A percentile compares a stretch with the other conserved stretches of the same genome.
These are phyloP conservation scores for Ernsta delagoae DNA, from an alignment of 2,888 invertebrate genomes.

Conservation along the genomic window DNA sequence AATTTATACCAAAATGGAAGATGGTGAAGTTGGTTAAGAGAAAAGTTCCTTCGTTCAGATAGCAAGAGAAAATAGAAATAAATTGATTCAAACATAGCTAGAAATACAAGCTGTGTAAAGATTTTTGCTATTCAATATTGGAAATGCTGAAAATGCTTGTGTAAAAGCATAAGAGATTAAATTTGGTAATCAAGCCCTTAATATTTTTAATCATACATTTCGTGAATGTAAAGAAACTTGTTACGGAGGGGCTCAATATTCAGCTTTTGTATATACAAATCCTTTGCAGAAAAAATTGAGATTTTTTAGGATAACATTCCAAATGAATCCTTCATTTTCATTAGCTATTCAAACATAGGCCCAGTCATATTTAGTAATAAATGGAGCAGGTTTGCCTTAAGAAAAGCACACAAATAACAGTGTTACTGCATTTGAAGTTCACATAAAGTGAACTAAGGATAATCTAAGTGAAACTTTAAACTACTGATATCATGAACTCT, in stretches of 20 bases:
- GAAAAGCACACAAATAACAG: too few relatives aligned
- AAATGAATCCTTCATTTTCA: neutral
- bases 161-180: neutral
- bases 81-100: neutral
- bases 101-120: neutral
- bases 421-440: too few relatives aligned
- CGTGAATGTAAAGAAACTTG: neutral
- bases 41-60: slow-evolving; percentile 11
- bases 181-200: neutral
- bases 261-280: neutral
- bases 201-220: neutral
- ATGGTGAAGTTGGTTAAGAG: slow-evolving; percentile 28
- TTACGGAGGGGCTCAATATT: neutral
- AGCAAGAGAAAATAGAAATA: slow-evolving; percentile 7
- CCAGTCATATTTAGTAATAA: too few relatives aligned
- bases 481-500: too few relatives aligned
- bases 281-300: neutral
- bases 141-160: neutral
- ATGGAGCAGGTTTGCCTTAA: too few relatives aligned
- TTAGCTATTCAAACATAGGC: too few relatives aligned
- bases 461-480: too few relatives aligned
- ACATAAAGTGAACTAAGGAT: too few relatives aligned
- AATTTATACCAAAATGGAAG: slow-evolving; percentile 22
- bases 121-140: neutral
- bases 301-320: neutral